Evolutionary conservation across 1,140 invertebrate species (phyloP).

Genomic region (Cheumatopsyche charites): DNA sequence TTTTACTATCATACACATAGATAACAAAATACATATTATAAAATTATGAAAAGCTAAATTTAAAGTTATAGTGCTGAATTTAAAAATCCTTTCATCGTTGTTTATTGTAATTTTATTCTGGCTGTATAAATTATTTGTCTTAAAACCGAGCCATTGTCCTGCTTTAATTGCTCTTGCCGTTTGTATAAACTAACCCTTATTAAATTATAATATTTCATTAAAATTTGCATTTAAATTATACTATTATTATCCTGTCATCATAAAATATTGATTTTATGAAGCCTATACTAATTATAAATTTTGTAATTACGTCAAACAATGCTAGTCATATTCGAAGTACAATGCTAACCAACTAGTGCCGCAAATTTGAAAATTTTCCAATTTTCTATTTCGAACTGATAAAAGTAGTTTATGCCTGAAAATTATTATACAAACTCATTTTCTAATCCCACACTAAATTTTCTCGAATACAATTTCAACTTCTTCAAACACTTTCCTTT

Average conservation of each 20-base stretch:
- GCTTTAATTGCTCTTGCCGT: constrained; percentile 8
- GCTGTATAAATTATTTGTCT: constrained; percentile 4
- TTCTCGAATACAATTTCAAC: constrained; percentile 5
- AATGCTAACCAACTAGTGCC: background rate
- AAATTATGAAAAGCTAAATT: too few species aligned
- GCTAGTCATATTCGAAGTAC: background rate
- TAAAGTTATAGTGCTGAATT: too few species aligned
- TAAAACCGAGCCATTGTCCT: constrained; percentile 5
- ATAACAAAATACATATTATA: too few species aligned
- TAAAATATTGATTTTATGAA: background rate
- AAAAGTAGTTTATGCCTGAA: background rate
- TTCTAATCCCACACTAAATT: background rate
- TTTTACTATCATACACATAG: too few species aligned
- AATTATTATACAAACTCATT: background rate
- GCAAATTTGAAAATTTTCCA: background rate
- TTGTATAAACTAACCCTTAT: constrained; percentile 21
- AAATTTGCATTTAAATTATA: constrained; percentile 32
- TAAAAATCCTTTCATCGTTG: background rate
- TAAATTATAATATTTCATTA: constrained; percentile 28
- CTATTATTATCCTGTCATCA: constrained; percentile 1
- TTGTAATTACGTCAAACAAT: constrained; percentile 14
- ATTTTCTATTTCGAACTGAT: background rate
- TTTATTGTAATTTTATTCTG: constrained; percentile 3
- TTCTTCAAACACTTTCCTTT: constrained; percentile 4
- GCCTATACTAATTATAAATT: constrained; percentile 24